Evolutionary conservation across 1,140 invertebrate genomes (phyloP), one percentile per base, ranked within the genome.

Genomic region (Pomphorhynchus laevis): DNA sequence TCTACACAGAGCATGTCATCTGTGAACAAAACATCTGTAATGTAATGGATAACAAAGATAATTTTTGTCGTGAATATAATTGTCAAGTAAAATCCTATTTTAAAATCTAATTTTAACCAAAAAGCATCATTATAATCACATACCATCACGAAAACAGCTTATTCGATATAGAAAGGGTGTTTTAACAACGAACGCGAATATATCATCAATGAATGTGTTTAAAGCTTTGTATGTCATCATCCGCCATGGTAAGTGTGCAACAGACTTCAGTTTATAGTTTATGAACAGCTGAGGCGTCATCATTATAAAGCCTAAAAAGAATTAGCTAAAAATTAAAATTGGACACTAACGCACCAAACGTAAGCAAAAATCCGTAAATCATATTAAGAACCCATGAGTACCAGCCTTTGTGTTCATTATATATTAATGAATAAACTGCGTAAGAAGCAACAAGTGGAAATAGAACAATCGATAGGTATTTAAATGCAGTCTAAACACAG

Each of bases 141-240:
- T 55, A 71, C 69, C 75, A 64, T 93, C 82, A 54, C 84, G 67
- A 58, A 95, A 82, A 60, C 84, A 93, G 12, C 84, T 82, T 36
- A 67, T 53, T 36, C 66, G 50, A 53, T 93, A 93, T 64, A 95
- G 71, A 1, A 75, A 91, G 25, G 86, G 86, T 84, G 93, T 95
- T 61, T 86, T 86, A 45, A 95, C 93, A 40, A 95, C 77, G 65
- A 95, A 95, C 41, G 86, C 86, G 64, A 95, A 95, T 47, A 95
- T 80, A 58, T 95, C 86, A 62, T 95, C 86, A 50, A 95, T 93
- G 53, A 95, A 95, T 2, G 86, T 95, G 55, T 95, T 95, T n/a
- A 95, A 65, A 53, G 86, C 91, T 64, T 95, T 95, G 52, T 95
- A 95, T 11, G 80, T 84, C 66, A 95, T 69, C 84, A 93, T 95